Conservation (phyloP, 2,113 vertebrate species). For the Catagonus wagneri region DNA sequence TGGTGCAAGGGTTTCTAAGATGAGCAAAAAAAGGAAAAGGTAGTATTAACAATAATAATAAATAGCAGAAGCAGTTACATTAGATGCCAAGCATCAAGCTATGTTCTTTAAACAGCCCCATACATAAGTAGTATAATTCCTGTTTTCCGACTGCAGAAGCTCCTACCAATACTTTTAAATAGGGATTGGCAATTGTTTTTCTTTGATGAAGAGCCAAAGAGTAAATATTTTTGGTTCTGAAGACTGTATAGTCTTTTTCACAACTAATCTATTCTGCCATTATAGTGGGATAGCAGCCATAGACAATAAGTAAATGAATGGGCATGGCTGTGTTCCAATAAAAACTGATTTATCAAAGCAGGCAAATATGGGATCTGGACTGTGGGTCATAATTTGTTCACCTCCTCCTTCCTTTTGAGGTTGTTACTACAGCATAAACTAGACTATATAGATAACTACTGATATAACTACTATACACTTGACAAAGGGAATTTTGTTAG, state of each 20-base stretch:
- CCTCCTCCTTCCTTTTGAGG: not conserved
- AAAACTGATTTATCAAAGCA: conserved; percentile 1
- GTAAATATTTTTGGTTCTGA: conserved; percentile 11
- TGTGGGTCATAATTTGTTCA: not conserved
- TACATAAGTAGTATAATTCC: not conserved
- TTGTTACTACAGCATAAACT: not conserved
- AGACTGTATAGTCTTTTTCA: not conserved
- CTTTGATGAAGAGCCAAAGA: not conserved
- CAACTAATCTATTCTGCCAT: not conserved
- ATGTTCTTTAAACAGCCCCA: not conserved
- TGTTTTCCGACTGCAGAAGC: not conserved
- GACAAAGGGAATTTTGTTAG: not conserved
- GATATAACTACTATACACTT: not conserved
- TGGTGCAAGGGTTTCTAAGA: not conserved
- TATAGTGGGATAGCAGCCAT: not conserved
- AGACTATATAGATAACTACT: not conserved
- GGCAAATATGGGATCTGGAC: not conserved
- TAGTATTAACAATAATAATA: not conserved
- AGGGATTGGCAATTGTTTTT: not conserved
- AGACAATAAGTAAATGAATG: not conserved
- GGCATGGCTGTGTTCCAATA: not conserved
- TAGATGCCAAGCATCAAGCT: not conserved
- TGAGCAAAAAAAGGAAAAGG: not conserved
- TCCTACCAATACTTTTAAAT: not conserved
- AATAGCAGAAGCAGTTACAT: not conserved